These are phyloP conservation scores for Ceratina calcarata DNA, from an alignment of 1,140 invertebrate genomes.

Conservation along the genomic window DNA sequence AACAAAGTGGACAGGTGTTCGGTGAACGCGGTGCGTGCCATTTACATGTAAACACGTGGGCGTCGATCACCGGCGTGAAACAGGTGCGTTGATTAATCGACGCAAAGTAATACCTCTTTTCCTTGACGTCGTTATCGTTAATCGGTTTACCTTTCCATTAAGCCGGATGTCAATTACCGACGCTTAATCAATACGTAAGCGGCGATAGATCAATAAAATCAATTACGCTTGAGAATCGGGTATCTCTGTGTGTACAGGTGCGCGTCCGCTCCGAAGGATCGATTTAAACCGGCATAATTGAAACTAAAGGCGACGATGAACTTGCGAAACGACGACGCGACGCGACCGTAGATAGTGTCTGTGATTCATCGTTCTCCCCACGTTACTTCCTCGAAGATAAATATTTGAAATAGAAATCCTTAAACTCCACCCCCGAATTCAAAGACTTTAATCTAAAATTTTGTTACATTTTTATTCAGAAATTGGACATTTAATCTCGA, in stretches of 20 bases:
- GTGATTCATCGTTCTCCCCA: too few relatives aligned
- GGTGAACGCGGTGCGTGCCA: slow-evolving; percentile 7
- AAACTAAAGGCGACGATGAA: neutral
- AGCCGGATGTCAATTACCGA: slow-evolving; percentile 38
- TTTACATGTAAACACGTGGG: slow-evolving; percentile 41
- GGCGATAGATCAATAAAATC: slow-evolving; percentile 38
- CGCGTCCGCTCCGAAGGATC: neutral
- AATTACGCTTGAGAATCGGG: slow-evolving; percentile 18
- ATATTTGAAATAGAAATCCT: too few relatives aligned
- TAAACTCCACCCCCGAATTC: too few relatives aligned
- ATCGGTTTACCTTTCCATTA: slow-evolving; percentile 51
- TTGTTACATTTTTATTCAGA: too few relatives aligned
- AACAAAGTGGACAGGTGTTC: slow-evolving; percentile 28
- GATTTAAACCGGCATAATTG: slow-evolving; percentile 20
- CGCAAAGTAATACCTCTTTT: slow-evolving; percentile 44
- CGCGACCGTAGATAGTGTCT: neutral
- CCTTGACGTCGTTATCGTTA: slow-evolving; percentile 45
- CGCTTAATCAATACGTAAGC: slow-evolving; percentile 45
- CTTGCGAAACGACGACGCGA: too few relatives aligned
- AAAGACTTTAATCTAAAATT: too few relatives aligned
- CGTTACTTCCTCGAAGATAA: too few relatives aligned
- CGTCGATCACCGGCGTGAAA: slow-evolving; percentile 24
- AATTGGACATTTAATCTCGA: too few relatives aligned
- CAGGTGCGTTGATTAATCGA: slow-evolving; percentile 55
- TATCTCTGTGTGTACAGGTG: slow-evolving; percentile 35